Conservation (phyloP, 2,888 invertebrate genomes). For the Panzeria rudis region DNA sequence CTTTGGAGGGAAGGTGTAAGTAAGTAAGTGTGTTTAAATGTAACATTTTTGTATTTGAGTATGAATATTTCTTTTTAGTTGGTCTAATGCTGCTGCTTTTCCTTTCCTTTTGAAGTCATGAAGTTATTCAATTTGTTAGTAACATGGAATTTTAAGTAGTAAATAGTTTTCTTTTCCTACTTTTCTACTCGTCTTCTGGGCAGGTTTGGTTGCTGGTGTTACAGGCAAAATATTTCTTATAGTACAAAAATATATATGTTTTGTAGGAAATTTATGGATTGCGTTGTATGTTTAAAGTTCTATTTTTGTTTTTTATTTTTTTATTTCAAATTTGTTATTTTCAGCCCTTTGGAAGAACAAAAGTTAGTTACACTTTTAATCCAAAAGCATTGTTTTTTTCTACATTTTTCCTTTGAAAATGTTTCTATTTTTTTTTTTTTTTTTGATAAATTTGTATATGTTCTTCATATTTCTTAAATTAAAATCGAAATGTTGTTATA, state of each 20-base stretch:
- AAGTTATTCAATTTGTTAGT: constrained; percentile 74
- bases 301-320: not conserved
- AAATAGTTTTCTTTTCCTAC: constrained; percentile 63
- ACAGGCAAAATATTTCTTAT: not conserved
- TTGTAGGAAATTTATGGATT: constrained; percentile 42
- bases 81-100: constrained; percentile 17
- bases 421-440: not conserved
- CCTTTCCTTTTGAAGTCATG: constrained; percentile 70
- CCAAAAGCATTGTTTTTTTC: constrained; percentile 25
- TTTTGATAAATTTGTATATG: not conserved
- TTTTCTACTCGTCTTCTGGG: not conserved
- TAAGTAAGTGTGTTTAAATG: constrained; percentile 16
- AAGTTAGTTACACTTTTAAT: constrained; percentile 44
- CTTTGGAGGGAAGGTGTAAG: not conserved
- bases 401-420: not conserved
- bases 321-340: not conserved
- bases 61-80: constrained; percentile 44
- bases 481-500: not conserved
- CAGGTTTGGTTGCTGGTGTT: not conserved
- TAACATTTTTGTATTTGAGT: constrained; percentile 46
- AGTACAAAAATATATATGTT: constrained; percentile 21
- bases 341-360: constrained; percentile 30
- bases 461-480: constrained; percentile 12
- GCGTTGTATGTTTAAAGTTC: constrained; percentile 19
- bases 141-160: constrained; percentile 74